A percentile compares a stretch with the other conserved stretches of the same genome.
phyloP scores from a whole-genome alignment of 64 coral and sea anemone genomes.

The Montipora cactus region DNA sequence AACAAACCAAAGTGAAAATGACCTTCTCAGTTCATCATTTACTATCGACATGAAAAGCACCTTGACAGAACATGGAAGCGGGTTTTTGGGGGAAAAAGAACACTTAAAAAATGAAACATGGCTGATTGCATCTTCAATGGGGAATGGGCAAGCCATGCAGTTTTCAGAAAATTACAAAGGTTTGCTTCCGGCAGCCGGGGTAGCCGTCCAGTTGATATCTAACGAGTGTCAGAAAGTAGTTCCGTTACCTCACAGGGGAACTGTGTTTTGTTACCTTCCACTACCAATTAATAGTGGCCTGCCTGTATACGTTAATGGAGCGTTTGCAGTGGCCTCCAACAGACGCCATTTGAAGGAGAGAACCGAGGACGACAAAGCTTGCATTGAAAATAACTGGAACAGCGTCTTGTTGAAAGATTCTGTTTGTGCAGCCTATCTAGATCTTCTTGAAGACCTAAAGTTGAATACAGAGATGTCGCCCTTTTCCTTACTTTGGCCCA shows the following conservation, averaged over 20 bases:
- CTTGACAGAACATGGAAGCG: neutral
- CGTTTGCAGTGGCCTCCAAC: conserved; percentile 79
- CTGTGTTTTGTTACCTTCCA: conserved; percentile 80
- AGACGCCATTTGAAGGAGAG: conserved; percentile 77
- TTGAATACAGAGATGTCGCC: neutral
- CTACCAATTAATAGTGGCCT: conserved; percentile 81
- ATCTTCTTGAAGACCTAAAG: conserved; percentile 65
- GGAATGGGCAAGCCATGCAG: conserved; percentile 41
- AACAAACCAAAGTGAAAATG: neutral
- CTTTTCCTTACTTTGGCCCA: conserved; percentile 85
- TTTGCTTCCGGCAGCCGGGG: conserved; percentile 76
- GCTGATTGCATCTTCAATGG: conserved; percentile 75
- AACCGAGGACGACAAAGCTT: conserved; percentile 83
- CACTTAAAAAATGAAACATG: neutral
- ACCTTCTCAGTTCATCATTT: neutral
- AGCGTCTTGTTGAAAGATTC: conserved; percentile 72
- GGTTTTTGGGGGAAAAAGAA: neutral
- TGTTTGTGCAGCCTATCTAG: conserved; percentile 69
- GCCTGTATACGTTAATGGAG: conserved; percentile 84
- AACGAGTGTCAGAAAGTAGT: conserved; percentile 1
- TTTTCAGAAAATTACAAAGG: conserved; percentile 36
- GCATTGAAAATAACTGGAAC: conserved; percentile 81
- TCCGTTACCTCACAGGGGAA: conserved; percentile 55
- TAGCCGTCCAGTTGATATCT: conserved; percentile 43
- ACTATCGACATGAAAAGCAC: neutral